These are phyloP conservation scores for Leptinotarsa peninsularis DNA, from an alignment of 2,888 invertebrate species.

Conservation along the genomic window DNA sequence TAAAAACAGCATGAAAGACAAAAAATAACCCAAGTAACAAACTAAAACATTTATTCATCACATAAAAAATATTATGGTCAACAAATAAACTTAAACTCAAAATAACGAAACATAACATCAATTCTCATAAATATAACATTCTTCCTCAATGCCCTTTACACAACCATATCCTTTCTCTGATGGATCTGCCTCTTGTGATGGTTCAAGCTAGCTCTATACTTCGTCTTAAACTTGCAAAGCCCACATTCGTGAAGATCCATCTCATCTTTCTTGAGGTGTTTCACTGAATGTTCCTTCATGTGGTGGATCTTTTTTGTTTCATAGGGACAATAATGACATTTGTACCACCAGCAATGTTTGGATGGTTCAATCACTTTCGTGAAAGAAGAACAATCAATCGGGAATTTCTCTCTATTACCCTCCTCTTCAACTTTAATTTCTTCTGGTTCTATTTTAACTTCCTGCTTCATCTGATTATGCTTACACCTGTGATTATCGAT, in stretches of 20 bases:
- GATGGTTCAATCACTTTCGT: not conserved
- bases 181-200: conserved; percentile 10
- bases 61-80: not conserved
- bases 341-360: not conserved
- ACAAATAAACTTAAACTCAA: not conserved
- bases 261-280: conserved; percentile 20
- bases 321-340: conserved; percentile 21
- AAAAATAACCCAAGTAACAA: not conserved
- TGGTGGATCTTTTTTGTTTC: not conserved
- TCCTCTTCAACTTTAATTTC: not conserved
- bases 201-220: conserved; percentile 24
- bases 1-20: not conserved
- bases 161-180: conserved; percentile 6
- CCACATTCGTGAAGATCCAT: conserved; percentile 21
- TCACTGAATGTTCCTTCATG: conserved; percentile 20
- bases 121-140: not conserved
- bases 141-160: not conserved
- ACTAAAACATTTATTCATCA: not conserved
- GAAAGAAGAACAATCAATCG: not conserved
- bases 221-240: conserved; percentile 22
- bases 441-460: not conserved
- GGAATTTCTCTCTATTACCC: not conserved
- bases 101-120: conserved; percentile 2
- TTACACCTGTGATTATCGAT: conserved; percentile 25
- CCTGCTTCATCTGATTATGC: not conserved